Percentiles rank a stretch among this genome's conserved stretches.
Evolutionary conservation across 2,888 invertebrate species (phyloP).

Genomic region (Brenthis ino): DNA sequence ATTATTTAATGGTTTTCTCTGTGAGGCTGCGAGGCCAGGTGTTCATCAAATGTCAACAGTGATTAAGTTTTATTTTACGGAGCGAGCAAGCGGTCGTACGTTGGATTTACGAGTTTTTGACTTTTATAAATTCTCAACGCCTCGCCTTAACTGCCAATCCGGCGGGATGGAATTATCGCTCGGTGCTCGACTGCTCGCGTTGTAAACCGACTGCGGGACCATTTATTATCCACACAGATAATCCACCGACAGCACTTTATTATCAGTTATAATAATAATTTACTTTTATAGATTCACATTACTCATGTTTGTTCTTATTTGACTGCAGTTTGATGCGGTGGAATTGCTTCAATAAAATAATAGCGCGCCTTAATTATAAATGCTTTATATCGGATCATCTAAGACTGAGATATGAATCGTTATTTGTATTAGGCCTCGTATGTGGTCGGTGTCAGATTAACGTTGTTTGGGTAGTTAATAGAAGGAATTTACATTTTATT

Average conservation of each 20-base stretch:
- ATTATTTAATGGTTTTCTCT: slow-evolving; percentile 68
- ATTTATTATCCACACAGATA: slow-evolving; percentile 77
- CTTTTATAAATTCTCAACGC: slow-evolving; percentile 76
- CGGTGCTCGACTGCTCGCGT: slow-evolving; percentile 63
- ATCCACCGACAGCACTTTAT: slow-evolving; percentile 79
- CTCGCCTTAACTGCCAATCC: slow-evolving; percentile 74
- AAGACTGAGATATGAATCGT: slow-evolving; percentile 48
- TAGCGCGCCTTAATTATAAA: slow-evolving; percentile 46
- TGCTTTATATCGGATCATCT: slow-evolving; percentile 32
- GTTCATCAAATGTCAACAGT: slow-evolving; percentile 79
- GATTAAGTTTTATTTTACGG: slow-evolving; percentile 75
- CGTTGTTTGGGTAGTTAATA: slow-evolving; percentile 64
- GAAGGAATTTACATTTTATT: slow-evolving; percentile 68
- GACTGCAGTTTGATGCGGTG: slow-evolving; percentile 71
- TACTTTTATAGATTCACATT: slow-evolving; percentile 80
- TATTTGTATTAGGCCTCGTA: slow-evolving; percentile 56
- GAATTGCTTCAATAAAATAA: slow-evolving; percentile 74
- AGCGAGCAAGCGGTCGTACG: slow-evolving; percentile 51
- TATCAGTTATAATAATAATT: slow-evolving; percentile 81
- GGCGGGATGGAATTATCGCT: slow-evolving; percentile 69
- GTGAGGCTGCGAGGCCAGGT: slow-evolving; percentile 67
- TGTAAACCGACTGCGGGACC: slow-evolving; percentile 68
- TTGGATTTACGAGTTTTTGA: slow-evolving; percentile 75
- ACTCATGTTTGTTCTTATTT: slow-evolving; percentile 80
- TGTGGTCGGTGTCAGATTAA: slow-evolving; percentile 56